Evolutionary conservation across 1,140 invertebrate species (phyloP).

Genomic region (Scaptomyza hsui): DNA sequence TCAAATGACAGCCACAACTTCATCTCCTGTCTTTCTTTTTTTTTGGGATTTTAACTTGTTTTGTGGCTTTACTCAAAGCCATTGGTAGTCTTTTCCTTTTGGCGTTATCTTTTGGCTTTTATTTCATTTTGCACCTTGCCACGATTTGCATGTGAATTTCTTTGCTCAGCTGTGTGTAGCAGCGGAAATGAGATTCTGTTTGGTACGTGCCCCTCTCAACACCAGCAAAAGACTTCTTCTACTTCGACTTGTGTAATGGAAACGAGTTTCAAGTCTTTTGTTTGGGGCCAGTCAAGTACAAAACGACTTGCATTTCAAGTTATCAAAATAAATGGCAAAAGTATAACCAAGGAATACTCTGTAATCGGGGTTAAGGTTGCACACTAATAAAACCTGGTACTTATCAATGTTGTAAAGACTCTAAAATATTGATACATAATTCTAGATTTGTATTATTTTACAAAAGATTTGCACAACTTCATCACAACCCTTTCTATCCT

Average conservation of each 20-base stretch:
- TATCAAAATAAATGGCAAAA: conserved; percentile 1
- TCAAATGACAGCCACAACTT: conserved; percentile 12
- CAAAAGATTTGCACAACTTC: too few relatives aligned
- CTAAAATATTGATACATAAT: too few relatives aligned
- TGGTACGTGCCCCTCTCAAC: conserved; percentile 38
- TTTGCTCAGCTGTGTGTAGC: conserved; percentile 16
- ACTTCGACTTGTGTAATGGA: conserved; percentile 2
- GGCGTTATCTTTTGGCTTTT: conserved; percentile 25
- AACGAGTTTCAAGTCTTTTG: conserved; percentile 30
- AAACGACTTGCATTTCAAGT: conserved; percentile 23
- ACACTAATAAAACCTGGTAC: too few relatives aligned
- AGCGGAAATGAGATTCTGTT: conserved; percentile 54
- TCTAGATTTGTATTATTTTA: too few relatives aligned
- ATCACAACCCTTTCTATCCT: too few relatives aligned
- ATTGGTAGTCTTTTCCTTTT: conserved; percentile 13
- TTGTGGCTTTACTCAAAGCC: neutral
- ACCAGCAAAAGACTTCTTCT: neutral
- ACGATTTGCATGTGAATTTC: conserved; percentile 49
- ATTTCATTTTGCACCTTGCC: conserved; percentile 38
- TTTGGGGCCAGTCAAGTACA: conserved; percentile 7
- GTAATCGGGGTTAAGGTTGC: too few relatives aligned
- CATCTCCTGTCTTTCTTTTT: neutral
- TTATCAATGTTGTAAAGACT: too few relatives aligned
- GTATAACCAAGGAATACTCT: neutral
- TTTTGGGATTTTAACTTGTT: conserved; percentile 7